These are phyloP conservation scores for Drosophila aldrichi DNA, from an alignment of 2,888 invertebrate genomes.

Conservation along the genomic window DNA sequence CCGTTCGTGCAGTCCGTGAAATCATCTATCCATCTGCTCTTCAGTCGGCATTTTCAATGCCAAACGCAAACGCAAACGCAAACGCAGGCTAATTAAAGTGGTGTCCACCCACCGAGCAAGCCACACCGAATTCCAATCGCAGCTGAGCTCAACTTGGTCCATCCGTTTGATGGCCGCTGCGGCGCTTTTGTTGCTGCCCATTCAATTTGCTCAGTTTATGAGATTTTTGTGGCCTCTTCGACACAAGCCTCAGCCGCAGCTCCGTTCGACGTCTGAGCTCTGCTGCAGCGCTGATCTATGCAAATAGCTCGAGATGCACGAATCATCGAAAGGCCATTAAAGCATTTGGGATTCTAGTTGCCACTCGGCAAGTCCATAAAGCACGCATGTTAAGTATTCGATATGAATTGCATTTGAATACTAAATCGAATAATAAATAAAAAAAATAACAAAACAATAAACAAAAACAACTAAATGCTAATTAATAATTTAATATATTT, in stretches of 20 bases:
- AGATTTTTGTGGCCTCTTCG: constrained; percentile 63
- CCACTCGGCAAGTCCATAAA: background rate
- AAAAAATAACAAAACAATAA: background rate
- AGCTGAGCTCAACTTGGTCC: constrained; percentile 46
- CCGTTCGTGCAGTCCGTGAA: constrained; percentile 26
- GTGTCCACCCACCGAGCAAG: constrained; percentile 75
- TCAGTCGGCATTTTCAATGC: constrained; percentile 74
- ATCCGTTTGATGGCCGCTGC: constrained; percentile 40
- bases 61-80: constrained; percentile 42
- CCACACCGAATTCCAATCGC: constrained; percentile 8
- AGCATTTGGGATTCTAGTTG: background rate
- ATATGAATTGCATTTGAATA: background rate
- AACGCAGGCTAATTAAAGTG: constrained; percentile 78
- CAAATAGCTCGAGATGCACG: background rate
- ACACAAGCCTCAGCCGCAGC: constrained; percentile 36
- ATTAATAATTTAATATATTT: too few species aligned
- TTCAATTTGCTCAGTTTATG: constrained; percentile 72
- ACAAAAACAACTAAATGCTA: background rate
- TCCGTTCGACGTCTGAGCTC: background rate
- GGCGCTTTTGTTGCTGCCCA: constrained; percentile 61
- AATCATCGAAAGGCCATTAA: background rate
- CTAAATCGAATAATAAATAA: background rate
- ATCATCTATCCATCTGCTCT: constrained; percentile 33
- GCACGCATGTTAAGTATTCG: too few species aligned
- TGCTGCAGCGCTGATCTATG: background rate